Conservation (phyloP, 2,888 invertebrate genomes). For the Dilophus febrilis region DNA sequence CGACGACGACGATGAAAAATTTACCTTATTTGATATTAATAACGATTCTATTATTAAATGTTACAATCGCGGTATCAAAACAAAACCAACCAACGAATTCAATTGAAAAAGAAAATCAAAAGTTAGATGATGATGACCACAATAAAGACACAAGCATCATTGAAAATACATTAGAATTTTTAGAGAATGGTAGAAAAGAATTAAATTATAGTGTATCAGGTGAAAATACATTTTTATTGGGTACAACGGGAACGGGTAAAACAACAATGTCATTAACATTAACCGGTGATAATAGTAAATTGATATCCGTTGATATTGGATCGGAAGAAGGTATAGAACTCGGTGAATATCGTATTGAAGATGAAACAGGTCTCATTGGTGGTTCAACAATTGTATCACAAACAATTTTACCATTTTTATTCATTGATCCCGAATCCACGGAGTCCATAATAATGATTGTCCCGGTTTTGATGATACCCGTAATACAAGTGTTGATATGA, state of each 20-base stretch:
- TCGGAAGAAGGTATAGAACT: background rate
- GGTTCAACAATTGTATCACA: background rate
- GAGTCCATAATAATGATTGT: slow-evolving; percentile 7
- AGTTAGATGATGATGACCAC: too few species aligned
- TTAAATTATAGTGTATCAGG: too few species aligned
- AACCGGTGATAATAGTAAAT: background rate
- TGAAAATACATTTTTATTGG: background rate
- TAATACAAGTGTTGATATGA: slow-evolving; percentile 15
- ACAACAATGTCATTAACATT: background rate
- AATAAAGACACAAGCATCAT: too few species aligned
- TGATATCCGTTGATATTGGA: background rate
- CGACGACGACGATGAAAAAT: too few species aligned
- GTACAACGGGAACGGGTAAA: background rate
- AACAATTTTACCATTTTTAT: slow-evolving; percentile 2
- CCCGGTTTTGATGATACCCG: slow-evolving; percentile 12
- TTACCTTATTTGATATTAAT: too few species aligned
- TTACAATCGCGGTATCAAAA: too few species aligned
- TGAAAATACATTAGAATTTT: too few species aligned
- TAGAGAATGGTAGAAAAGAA: too few species aligned
- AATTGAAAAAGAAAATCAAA: too few species aligned
- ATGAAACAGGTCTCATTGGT: background rate
- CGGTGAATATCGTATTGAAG: background rate
- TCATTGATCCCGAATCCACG: slow-evolving; percentile 1
- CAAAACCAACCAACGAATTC: too few species aligned
- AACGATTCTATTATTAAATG: too few species aligned